Percentiles rank a stretch among this genome's conserved stretches.
Conservation (phyloP, 1,140 invertebrate genomes). For the Bathynomus jamesi region DNA sequence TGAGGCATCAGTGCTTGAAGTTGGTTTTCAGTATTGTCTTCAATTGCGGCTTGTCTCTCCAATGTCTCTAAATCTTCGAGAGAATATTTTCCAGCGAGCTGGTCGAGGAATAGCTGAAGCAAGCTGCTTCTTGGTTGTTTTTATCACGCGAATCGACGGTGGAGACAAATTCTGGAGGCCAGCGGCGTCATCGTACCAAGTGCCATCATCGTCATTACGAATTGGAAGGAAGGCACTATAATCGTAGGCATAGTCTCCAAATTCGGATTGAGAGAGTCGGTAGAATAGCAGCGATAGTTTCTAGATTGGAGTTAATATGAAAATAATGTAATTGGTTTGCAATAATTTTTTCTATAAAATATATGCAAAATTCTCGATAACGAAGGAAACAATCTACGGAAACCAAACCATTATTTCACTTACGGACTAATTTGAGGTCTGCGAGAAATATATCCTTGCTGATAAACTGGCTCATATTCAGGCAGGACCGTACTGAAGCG, state of each 20-base stretch:
- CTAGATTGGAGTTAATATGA: too few species aligned
- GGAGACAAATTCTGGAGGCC: conserved; percentile 1
- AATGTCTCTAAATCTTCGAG: conserved; percentile 31
- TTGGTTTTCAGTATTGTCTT: conserved; percentile 34
- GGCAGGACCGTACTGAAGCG: conserved; percentile 10
- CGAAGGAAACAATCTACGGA: background rate
- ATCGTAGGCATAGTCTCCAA: conserved; percentile 25
- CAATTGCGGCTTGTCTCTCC: conserved; percentile 26
- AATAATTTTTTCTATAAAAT: too few species aligned
- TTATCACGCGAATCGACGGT: background rate
- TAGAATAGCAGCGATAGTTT: conserved; percentile 21
- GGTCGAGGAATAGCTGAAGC: conserved; percentile 28
- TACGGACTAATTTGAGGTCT: conserved; percentile 28
- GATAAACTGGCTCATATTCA: conserved; percentile 18
- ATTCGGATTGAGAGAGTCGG: conserved; percentile 14
- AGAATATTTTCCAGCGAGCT: conserved; percentile 28
- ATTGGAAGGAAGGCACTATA: conserved; percentile 10
- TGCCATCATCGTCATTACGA: conserved; percentile 31
- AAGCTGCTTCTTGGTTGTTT: conserved; percentile 21
- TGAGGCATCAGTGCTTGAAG: conserved; percentile 25
- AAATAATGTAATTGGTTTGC: too few species aligned
- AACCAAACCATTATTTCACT: conserved; percentile 1
- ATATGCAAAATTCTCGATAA: too few species aligned
- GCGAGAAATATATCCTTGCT: conserved; percentile 13
- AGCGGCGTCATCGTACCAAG: conserved; percentile 27